A percentile compares a stretch with the other conserved stretches of the same genome.
Conservation (phyloP, 2,888 invertebrate species). For the Apocheima hispidaria region DNA sequence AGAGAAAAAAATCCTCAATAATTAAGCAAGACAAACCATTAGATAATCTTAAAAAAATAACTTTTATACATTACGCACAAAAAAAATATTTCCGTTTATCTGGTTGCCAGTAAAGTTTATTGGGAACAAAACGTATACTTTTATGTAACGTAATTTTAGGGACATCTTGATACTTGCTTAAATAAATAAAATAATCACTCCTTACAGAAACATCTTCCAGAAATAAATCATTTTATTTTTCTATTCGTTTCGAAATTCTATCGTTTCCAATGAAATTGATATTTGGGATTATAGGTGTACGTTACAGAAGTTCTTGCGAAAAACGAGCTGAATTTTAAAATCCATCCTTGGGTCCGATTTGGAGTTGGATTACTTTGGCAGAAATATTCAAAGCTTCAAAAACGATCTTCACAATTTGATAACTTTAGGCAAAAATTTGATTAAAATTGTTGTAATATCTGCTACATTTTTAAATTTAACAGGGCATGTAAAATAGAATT, state of each 20-base stretch:
- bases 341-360: conserved; percentile 7
- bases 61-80: no score
- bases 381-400: conserved; percentile 25
- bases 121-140: no score
- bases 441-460: conserved; percentile 21
- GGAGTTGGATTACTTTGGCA: conserved; percentile 23
- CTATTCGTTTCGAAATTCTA: conserved; percentile 14
- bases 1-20: no score
- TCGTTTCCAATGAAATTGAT: conserved; percentile 28
- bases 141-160: no score
- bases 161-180: no score
- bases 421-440: conserved; percentile 22
- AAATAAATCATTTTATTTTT: conserved; percentile 11
- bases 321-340: conserved; percentile 28
- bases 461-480: conserved; percentile 5
- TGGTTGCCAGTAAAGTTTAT: no score
- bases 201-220: neutral
- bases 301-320: conserved; percentile 16
- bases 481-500: conserved; percentile 7
- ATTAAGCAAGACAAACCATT: no score
- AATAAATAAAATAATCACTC: no score
- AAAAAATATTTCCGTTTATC: no score
- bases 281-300: conserved; percentile 29
- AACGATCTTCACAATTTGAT: conserved; percentile 18
- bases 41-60: no score